Percentiles rank a stretch among this genome's conserved stretches.
Conservation (phyloP, 2,113 vertebrate species). For the Murina feae region DNA sequence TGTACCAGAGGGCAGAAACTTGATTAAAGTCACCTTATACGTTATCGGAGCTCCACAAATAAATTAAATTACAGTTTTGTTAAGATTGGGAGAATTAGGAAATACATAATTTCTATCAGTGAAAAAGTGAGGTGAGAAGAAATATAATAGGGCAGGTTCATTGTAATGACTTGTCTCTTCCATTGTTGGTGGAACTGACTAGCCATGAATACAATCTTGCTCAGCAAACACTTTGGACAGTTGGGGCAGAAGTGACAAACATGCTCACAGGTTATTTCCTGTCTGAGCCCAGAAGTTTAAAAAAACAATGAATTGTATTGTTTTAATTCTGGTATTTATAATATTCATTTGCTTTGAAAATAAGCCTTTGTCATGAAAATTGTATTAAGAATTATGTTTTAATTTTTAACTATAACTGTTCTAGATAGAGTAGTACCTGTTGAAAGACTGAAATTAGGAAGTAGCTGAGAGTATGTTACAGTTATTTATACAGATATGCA, state of each 20-base stretch:
- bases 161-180: neutral
- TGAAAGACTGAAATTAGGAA: conserved; percentile 20
- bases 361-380: neutral
- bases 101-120: neutral
- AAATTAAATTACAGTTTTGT: neutral
- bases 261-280: neutral
- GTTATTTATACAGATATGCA: conserved; percentile 13
- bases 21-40: neutral
- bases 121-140: neutral
- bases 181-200: neutral
- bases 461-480: conserved; percentile 8
- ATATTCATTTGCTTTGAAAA: conserved; percentile 25
- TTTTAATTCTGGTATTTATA: neutral
- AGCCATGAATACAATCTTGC: neutral
- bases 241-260: neutral
- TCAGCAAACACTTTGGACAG: neutral
- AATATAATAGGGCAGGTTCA: neutral
- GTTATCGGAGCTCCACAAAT: neutral
- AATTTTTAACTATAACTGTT: neutral
- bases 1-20: neutral
- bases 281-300: neutral
- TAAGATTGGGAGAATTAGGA: neutral
- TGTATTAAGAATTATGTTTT: conserved; percentile 5
- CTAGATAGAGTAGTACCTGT: neutral
- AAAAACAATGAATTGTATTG: neutral